Conservation (phyloP, 2,888 invertebrate genomes). For the Euplagia quadripunctaria region DNA sequence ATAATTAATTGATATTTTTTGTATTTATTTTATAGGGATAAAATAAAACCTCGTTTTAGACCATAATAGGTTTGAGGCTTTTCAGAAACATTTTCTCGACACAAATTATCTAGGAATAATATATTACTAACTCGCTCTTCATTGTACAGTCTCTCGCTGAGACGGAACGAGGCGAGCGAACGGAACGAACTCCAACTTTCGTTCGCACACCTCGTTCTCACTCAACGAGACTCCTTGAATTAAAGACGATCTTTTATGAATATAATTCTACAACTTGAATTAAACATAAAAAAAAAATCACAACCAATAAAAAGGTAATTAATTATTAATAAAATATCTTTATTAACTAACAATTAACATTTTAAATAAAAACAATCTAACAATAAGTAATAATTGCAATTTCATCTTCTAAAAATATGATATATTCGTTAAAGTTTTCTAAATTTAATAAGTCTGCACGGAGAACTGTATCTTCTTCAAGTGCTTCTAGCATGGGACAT, state of each 20-base stretch:
- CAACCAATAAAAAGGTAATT: neutral
- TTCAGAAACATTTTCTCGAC: neutral
- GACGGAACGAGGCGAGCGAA: neutral
- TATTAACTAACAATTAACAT: neutral
- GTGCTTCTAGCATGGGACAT: slow-evolving; percentile 15
- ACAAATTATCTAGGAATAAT: neutral
- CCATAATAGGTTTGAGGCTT: neutral
- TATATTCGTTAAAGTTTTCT: slow-evolving; percentile 2
- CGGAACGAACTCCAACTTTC: neutral
- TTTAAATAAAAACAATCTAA: neutral
- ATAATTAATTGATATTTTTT: too few species aligned
- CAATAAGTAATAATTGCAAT: slow-evolving; percentile 7
- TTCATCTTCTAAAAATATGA: neutral
- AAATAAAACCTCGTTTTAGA: neutral
- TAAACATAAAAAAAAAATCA: neutral
- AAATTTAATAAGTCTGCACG: neutral
- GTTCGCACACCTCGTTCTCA: neutral
- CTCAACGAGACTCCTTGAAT: neutral
- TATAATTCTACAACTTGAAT: neutral
- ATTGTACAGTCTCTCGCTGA: neutral
- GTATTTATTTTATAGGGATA: neutral
- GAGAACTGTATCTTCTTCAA: neutral
- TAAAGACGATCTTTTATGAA: neutral
- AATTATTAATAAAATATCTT: neutral
- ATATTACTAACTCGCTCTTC: neutral